Evolutionary conservation across 2,797 vertebrate species (phyloP), one percentile per base, ranked within the genome.

Genomic region (Anguilla anguilla): DNA sequence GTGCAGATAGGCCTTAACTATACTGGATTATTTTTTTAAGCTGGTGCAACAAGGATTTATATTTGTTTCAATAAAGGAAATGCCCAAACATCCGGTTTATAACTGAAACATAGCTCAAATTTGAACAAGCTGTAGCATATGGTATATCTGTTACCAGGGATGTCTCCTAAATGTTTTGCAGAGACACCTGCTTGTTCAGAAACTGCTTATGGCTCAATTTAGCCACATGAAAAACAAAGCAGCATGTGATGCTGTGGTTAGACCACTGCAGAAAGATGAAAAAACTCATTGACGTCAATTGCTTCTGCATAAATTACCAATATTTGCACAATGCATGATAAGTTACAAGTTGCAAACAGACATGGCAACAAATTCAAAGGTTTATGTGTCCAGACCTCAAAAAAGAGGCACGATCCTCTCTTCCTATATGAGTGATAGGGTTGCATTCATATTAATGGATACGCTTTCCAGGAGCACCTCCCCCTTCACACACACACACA

Each of bases 401-500:
- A 81, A 81, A 81, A 39, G 43, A 17, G 35, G 4, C 28, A 81
- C 6, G 13, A 82, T 39, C 46, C 17, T 43, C 79, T 49, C 77
- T 22, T 43, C 39, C 39, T 49, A 19, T 49, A 7, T 69, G 19
- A n/a, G 0, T 49, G 2, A 49, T 88, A 83, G 72, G 69, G 22
- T 88, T 31, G 83, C 55, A 88, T 17, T 25, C 35, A 85, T 85
- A 39, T 55, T 51, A 72, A 11, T 49, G 61, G n/a, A 2, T 22
- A 39, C 28, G 82, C 7, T 69, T 84, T 28, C 49, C 25, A 86
- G 72, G 7, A 1, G 51, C 28, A 13, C 28, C 74, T 15, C 64
- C n/a, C 19, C 11, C 55, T 17, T 13, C 55, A 15, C 55, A 3
- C 57, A 13, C 51, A 61, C 13, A 61, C 59, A 61, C 59, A 61